Conservation (phyloP, 2,888 invertebrate genomes). For the Phragmatobia fuliginosa region DNA sequence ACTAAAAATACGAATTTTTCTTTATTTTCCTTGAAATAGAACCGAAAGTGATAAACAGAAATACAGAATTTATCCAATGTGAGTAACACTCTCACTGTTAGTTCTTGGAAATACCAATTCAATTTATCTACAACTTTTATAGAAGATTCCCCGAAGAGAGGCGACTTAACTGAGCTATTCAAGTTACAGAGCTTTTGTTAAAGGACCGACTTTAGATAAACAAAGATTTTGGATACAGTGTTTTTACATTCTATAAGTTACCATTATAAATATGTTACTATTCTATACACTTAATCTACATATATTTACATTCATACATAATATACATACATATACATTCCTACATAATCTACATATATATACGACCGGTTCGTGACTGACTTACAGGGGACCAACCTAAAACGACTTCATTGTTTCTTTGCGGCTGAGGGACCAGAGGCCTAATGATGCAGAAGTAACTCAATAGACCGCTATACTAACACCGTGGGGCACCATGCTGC, state of each 20-base stretch:
- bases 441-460: no score
- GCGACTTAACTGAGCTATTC: constrained; percentile 29
- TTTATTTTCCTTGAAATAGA: constrained; percentile 45
- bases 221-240: constrained; percentile 34
- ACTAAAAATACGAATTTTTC: constrained; percentile 46
- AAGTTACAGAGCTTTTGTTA: constrained; percentile 46
- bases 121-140: constrained; percentile 48
- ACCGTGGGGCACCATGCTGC: no score
- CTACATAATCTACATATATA: no score
- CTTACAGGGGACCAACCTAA: no score
- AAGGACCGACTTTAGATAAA: constrained; percentile 32
- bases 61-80: constrained; percentile 30
- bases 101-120: constrained; percentile 37
- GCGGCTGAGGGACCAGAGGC: no score
- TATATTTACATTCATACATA: no score
- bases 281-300: background rate
- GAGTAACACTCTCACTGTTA: constrained; percentile 28
- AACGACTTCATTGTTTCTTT: no score
- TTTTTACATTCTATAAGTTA: background rate
- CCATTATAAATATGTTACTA: no score
- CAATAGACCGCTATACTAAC: no score
- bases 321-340: no score
- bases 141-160: constrained; percentile 32
- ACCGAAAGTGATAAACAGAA: constrained; percentile 40
- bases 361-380: no score